Conservation (phyloP, 2,888 invertebrate genomes). For the Agonopterix heracliana region DNA sequence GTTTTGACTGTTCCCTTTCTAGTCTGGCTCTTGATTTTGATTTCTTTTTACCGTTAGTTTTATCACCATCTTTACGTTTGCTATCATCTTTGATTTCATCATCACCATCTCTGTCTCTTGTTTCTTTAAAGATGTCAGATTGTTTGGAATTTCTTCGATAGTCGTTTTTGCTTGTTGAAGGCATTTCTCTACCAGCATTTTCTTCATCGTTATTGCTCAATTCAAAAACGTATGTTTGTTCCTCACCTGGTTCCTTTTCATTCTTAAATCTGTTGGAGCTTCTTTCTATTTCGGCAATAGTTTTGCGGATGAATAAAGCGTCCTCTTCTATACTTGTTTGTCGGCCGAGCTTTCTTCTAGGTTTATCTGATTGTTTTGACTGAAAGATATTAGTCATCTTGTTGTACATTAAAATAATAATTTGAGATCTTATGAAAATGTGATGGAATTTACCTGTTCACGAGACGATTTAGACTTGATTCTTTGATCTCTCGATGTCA, state of each 20-base stretch:
- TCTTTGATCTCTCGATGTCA: conserved; percentile 39
- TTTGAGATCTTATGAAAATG: conserved; percentile 2
- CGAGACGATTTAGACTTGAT: conserved; percentile 41
- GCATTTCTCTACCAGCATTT: conserved; percentile 22
- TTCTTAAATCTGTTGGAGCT: conserved; percentile 51
- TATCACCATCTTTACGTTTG: conserved; percentile 53
- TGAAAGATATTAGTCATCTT: conserved; percentile 21
- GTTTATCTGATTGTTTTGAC: conserved; percentile 42
- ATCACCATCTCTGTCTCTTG: conserved; percentile 24
- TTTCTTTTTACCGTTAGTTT: conserved; percentile 65
- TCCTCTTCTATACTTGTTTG: conserved; percentile 68
- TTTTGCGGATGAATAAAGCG: conserved; percentile 62
- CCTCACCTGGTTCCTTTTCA: conserved; percentile 20
- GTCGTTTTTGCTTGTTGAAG: conserved; percentile 36
- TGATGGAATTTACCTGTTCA: conserved; percentile 48
- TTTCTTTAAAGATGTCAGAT: conserved; percentile 22
- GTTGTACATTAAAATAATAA: conserved; percentile 3
- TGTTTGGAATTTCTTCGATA: conserved; percentile 33
- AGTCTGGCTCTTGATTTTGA: conserved; percentile 62
- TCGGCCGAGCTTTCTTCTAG: conserved; percentile 42
- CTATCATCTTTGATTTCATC: conserved; percentile 48
- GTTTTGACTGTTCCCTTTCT: conserved; percentile 69
- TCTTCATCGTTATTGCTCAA: conserved; percentile 20
- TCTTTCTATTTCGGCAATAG: conserved; percentile 69
- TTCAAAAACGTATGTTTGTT: conserved; percentile 4